A percentile compares a stretch with the other conserved stretches of the same genome.
phyloP scores from a whole-genome alignment of 2,888 invertebrate genomes.

The Lysandra coridon region DNA sequence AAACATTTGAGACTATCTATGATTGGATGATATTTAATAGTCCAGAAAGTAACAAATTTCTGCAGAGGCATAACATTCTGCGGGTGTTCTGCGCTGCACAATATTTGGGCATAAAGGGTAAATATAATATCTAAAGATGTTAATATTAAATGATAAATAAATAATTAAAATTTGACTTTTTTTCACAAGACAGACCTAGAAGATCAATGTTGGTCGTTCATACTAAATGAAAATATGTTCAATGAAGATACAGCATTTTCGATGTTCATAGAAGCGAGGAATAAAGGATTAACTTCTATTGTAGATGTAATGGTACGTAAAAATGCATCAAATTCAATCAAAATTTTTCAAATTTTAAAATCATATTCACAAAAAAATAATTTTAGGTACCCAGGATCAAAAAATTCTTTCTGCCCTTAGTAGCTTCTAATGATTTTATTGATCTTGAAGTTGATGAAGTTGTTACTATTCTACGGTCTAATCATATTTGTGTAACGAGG shows the following conservation, averaged over 20 bases:
- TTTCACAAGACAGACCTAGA: slow-evolving; percentile 79
- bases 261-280: slow-evolving; percentile 82
- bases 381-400: slow-evolving; percentile 86
- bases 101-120: slow-evolving; percentile 85
- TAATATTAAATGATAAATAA: neutral
- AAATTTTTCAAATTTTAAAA: too few species aligned
- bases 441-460: slow-evolving; percentile 84
- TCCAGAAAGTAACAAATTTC: slow-evolving; percentile 82
- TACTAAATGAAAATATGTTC: slow-evolving; percentile 85
- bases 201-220: slow-evolving; percentile 88
- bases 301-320: slow-evolving; percentile 87
- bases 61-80: slow-evolving; percentile 85
- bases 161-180: slow-evolving; percentile 27
- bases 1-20: slow-evolving; percentile 86
- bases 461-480: slow-evolving; percentile 84
- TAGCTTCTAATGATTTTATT: slow-evolving; percentile 87
- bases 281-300: slow-evolving; percentile 79
- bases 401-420: slow-evolving; percentile 87
- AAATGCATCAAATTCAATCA: too few species aligned
- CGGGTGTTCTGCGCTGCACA: slow-evolving; percentile 87
- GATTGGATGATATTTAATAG: slow-evolving; percentile 89
- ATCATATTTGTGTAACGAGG: slow-evolving; percentile 87
- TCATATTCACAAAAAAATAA: too few species aligned
- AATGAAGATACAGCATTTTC: slow-evolving; percentile 87
- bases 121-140: neutral